phyloP scores from a whole-genome alignment of 2,797 vertebrate genomes.

The Melopsittacus undulatus region DNA sequence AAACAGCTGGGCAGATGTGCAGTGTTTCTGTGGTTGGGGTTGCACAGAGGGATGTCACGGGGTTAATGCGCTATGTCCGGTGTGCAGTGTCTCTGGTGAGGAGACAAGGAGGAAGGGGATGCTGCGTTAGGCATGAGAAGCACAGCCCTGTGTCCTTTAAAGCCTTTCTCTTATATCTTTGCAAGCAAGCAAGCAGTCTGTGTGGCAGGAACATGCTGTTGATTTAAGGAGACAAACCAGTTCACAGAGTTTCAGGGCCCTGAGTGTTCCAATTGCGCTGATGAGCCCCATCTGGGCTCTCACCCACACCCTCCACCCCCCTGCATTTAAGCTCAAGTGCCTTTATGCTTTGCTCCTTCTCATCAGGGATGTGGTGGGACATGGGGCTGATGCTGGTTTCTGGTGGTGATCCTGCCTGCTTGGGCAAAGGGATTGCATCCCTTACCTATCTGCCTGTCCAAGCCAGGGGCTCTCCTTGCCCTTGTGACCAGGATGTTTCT shows the following conservation, averaged over 20 bases:
- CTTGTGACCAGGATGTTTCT: rapidly evolving
- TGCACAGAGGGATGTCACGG: not conserved
- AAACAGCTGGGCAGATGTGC: not conserved
- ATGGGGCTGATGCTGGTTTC: rapidly evolving
- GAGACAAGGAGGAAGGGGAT: not conserved
- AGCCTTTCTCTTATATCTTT: not conserved
- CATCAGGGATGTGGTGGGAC: rapidly evolving
- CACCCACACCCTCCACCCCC: rapidly evolving
- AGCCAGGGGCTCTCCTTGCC: not conserved
- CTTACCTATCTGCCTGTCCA: not conserved
- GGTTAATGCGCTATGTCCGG: rapidly evolving
- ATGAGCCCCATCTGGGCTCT: not conserved
- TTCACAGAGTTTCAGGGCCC: not conserved
- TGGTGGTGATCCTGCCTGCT: not conserved
- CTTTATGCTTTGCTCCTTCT: rapidly evolving
- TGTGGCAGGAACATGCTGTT: not conserved
- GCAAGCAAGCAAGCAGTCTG: not conserved
- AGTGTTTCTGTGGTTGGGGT: not conserved
- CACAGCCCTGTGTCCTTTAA: rapidly evolving
- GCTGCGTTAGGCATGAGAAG: not conserved
- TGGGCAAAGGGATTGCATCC: not conserved
- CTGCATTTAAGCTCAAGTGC: not conserved
- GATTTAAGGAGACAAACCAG: not conserved
- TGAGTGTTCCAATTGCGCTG: not conserved
- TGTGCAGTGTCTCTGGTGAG: rapidly evolving